Base-by-base conservation (phyloP, 1,140 invertebrate species). In the Calycopis cecrops region DNA sequence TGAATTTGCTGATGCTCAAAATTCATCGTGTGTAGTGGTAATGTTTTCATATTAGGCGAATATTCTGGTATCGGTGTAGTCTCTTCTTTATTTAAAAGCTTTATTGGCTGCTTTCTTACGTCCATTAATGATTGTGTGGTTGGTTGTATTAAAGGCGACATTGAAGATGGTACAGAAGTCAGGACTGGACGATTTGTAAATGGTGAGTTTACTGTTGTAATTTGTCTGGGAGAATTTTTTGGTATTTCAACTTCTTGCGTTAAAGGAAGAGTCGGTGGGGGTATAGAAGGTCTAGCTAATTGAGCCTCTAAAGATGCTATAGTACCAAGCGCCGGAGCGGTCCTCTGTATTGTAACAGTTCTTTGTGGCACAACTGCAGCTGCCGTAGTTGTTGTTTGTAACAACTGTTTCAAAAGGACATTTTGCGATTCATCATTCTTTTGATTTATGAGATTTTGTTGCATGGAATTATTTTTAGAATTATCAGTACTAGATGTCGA, bases 351-450 rank as follows among this genome's bases (percentile, higher is more conserved):
- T 79, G 88, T 69, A 81, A 88, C 68, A 67, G 87, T 69, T 48
- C 71, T 76, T 63, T 68, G 84, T 55, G 89, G 88, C 10, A 88
- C 88, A 1, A 89, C 73, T 53, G 79, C 82, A 17, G 90, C 78
- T 21, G 89, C 85, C 57, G 87, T 87, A 6, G 90, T 94, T 9
- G 94, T 95, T 65, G 96, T 97, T 77, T 97, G 95, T 14, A 98
- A 77, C 18, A 98, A 85, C 77, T 98, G 95, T 72, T 98, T 98
- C 14, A 98, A 78, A 12, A 98, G 79, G 9, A 96, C 96, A 87
- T 98, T 97, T 75, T 97, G 95, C 1, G 94, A 94, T 62, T 96
- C 94, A 66, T 95, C 93, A 47, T 90, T 88, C 67, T 89, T 92
- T 78, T 83, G 78, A 56, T 76, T 83, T 14, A 63, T 62, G 10